Evolutionary conservation across 2,797 vertebrate genomes (phyloP).

Genomic region (Myotis findleyi): DNA sequence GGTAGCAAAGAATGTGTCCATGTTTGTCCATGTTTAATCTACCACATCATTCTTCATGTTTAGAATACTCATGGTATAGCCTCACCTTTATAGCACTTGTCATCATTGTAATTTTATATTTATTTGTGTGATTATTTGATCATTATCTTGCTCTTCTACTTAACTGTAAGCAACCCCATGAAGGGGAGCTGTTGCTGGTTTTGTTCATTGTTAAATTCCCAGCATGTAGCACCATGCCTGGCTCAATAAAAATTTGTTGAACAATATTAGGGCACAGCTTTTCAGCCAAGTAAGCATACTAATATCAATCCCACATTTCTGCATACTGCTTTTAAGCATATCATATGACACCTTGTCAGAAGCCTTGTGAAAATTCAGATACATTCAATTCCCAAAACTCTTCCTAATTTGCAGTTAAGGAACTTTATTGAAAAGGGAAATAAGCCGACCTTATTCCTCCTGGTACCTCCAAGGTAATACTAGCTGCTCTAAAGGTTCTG

Average conservation of each 20-base stretch:
- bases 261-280: background rate
- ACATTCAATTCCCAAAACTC: background rate
- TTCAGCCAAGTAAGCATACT: background rate
- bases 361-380: constrained; percentile 31
- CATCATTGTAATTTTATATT: background rate
- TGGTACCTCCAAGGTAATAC: background rate
- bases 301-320: background rate
- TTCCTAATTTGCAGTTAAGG: constrained; percentile 44
- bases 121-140: background rate
- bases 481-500: background rate
- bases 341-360: background rate
- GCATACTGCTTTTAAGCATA: background rate
- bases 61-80: background rate
- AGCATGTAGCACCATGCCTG: background rate
- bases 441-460: background rate
- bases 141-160: constrained; percentile 2
- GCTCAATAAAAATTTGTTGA: background rate
- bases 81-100: background rate
- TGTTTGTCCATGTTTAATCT: constrained; percentile 9
- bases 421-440: constrained; percentile 37
- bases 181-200: background rate
- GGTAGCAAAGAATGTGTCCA: background rate
- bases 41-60: constrained; percentile 22
- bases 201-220: background rate
- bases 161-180: background rate